Conservation (phyloP, 2,888 invertebrate species). For the Cataglyphis livida region DNA sequence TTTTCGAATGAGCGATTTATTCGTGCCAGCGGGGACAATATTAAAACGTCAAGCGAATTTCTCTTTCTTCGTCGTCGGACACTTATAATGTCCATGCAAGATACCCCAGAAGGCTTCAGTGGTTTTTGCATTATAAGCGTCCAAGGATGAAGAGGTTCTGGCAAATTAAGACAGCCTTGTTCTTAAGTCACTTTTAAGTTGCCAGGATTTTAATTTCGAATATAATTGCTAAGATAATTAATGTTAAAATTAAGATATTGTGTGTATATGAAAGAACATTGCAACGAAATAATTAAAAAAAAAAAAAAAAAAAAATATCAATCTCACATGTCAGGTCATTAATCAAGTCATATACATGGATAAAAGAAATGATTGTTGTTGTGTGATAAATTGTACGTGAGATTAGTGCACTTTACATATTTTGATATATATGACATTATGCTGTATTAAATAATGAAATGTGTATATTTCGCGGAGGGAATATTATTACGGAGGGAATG, state of each 20-base stretch:
- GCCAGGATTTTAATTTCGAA: slow-evolving; percentile 38
- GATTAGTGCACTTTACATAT: not conserved
- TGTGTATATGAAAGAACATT: slow-evolving; percentile 13
- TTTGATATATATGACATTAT: not conserved
- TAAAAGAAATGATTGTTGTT: not conserved
- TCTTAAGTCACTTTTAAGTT: slow-evolving; percentile 35
- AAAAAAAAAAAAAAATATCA: not conserved
- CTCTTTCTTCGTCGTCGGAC: slow-evolving; percentile 50
- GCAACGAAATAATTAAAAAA: not conserved
- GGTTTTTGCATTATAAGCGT: slow-evolving; percentile 48
- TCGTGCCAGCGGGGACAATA: slow-evolving; percentile 65
- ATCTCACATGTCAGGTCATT: not conserved
- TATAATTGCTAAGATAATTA: slow-evolving; percentile 41
- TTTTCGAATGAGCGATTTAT: slow-evolving; percentile 68
- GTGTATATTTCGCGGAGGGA: not conserved
- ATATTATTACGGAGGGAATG: not conserved
- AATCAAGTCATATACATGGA: slow-evolving; percentile 9
- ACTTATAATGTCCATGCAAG: slow-evolving; percentile 39
- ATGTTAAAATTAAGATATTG: slow-evolving; percentile 33
- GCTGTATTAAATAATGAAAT: slow-evolving; percentile 6
- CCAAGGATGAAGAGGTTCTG: slow-evolving; percentile 51
- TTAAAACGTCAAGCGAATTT: slow-evolving; percentile 56
- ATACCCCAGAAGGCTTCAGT: slow-evolving; percentile 46
- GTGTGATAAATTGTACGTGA: not conserved
- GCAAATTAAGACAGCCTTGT: slow-evolving; percentile 52